Evolutionary conservation across 2,888 invertebrate species (phyloP).

Genomic region (Amphipoea oculea): DNA sequence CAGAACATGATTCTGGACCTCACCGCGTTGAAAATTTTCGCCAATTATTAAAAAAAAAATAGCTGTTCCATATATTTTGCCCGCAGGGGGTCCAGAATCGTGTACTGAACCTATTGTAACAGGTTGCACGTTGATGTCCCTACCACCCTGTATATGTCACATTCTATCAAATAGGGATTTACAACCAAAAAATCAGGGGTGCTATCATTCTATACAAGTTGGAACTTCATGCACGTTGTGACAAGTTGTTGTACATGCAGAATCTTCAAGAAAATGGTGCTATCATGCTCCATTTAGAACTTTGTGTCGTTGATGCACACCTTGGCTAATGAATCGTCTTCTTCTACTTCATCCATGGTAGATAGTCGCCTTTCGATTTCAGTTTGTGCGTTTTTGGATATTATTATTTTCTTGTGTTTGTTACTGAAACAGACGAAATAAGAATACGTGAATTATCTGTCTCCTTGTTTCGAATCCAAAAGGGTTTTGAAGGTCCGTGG

Average conservation of each 20-base stretch:
- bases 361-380: conserved; percentile 93
- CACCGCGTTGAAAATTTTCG: not conserved
- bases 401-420: conserved; percentile 93
- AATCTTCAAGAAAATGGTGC: conserved; percentile 57
- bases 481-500: no score
- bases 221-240: conserved; percentile 50
- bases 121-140: not conserved
- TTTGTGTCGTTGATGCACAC: conserved; percentile 88
- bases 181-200: conserved; percentile 50
- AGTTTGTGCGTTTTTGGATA: conserved; percentile 92
- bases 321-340: conserved; percentile 92
- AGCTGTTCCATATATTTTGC: no score
- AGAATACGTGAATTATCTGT: not conserved
- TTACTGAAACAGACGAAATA: conserved; percentile 77
- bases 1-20: not conserved
- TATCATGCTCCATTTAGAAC: conserved; percentile 81
- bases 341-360: conserved; percentile 96
- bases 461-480: not conserved
- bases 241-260: conserved; percentile 63
- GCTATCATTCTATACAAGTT: conserved; percentile 47
- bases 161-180: conserved; percentile 19
- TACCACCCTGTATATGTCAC: not conserved
- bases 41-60: not conserved
- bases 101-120: not conserved
- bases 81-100: not conserved